Conservation (phyloP, 2,797 vertebrate genomes). For the Moxostoma hubbsi region DNA sequence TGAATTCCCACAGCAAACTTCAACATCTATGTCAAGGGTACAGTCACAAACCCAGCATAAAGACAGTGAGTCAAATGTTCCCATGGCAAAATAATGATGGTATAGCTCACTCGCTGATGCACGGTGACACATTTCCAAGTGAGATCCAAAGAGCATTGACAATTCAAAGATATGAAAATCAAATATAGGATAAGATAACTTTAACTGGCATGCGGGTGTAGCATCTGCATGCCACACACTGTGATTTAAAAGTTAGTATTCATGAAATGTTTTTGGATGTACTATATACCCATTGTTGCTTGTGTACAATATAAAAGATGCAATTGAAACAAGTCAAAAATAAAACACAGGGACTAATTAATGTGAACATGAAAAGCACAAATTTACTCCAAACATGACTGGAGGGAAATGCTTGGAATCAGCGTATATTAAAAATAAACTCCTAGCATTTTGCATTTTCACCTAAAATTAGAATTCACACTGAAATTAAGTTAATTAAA, state of each 20-base stretch:
- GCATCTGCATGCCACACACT: neutral
- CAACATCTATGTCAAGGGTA: constrained; percentile 14
- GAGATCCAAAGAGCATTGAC: constrained; percentile 4
- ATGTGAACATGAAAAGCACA: constrained; percentile 6
- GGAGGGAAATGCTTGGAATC: constrained; percentile 23
- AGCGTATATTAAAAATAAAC: constrained; percentile 17
- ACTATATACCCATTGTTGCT: neutral
- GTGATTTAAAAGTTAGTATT: neutral
- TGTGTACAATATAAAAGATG: neutral
- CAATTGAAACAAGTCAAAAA: constrained; percentile 21
- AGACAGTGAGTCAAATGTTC: constrained; percentile 18
- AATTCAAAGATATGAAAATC: constrained; percentile 10
- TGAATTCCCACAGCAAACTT: constrained; percentile 17
- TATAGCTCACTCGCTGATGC: constrained; percentile 23
- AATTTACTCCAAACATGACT: constrained; percentile 15
- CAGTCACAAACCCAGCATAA: constrained; percentile 15
- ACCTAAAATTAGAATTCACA: neutral
- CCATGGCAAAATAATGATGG: constrained; percentile 33
- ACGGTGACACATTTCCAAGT: constrained; percentile 27
- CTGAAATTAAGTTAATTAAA: neutral
- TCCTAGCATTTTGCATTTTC: constrained; percentile 14
- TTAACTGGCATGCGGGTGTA: neutral
- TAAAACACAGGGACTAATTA: constrained; percentile 13
- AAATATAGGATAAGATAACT: constrained; percentile 13
- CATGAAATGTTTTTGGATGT: neutral